Percentiles rank a stretch among this genome's conserved stretches.
Evolutionary conservation across 2,113 vertebrate genomes (phyloP).

Genomic region (Cromileptes altivelis): DNA sequence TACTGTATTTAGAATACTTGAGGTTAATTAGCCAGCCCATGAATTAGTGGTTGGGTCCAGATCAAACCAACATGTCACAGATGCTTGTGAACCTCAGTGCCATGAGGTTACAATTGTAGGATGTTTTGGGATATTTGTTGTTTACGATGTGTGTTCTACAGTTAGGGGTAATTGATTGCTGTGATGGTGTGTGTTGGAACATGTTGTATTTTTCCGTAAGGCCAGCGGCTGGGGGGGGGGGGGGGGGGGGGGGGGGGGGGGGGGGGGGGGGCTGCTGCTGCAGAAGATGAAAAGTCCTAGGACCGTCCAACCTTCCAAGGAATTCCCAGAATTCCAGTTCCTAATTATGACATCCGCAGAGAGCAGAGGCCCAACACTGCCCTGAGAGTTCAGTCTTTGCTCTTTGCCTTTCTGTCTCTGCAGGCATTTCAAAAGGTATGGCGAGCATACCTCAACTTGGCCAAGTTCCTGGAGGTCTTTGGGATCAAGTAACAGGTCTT

Average conservation of each 20-base stretch:
- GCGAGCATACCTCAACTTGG: background rate
- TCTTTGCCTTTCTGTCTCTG: constrained; percentile 4
- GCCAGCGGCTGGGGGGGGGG: constrained; percentile 70
- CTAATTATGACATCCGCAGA: constrained; percentile 81
- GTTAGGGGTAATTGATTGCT: constrained; percentile 83
- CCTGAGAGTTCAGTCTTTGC: background rate
- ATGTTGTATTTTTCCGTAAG: constrained; percentile 81
- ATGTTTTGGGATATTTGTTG: constrained; percentile 82
- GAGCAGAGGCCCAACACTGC: constrained; percentile 57
- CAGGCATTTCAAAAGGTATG: background rate
- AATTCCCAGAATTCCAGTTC: constrained; percentile 82
- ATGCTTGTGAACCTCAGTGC: constrained; percentile 76
- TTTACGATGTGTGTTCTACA: constrained; percentile 82
- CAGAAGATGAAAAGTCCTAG: constrained; percentile 79
- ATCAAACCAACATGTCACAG: constrained; percentile 80
- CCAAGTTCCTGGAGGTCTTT: background rate
- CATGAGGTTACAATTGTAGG: constrained; percentile 81
- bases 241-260: constrained; percentile 30
- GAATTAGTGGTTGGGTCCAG: constrained; percentile 72
- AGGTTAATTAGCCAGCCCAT: constrained; percentile 78
- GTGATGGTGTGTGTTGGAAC: constrained; percentile 81
- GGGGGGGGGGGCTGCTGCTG: constrained; percentile 49
- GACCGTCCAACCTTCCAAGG: constrained; percentile 74
- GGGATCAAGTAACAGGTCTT: background rate
- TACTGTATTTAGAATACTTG: constrained; percentile 78